Base-by-base conservation (phyloP, 2,888 invertebrate genomes). In the Troides oblongomaculatus region DNA sequence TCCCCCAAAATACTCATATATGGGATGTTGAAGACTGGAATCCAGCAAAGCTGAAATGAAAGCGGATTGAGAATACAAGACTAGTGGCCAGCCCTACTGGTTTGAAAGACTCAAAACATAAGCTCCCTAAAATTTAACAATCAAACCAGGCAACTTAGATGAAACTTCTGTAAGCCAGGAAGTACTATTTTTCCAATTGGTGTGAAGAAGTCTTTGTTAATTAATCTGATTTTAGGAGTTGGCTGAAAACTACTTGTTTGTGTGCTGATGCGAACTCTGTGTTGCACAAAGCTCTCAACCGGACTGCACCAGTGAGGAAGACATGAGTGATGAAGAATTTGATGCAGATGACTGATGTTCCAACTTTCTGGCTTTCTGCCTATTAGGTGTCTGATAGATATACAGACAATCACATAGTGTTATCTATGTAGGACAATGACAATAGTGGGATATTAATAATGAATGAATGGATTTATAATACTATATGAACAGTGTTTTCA, bases 261-360 rank as follows among this genome's bases (percentile, higher is more conserved):
- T 94, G 12, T 99, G 99, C 80, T 92, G 94, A 75, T 99, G 99
- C 85, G 90, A 94, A 10, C 97, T 96, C 78, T 99, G 99, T 86
- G 84, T 93, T 67, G 83, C 92, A 0, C 95, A 98, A 84, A 93
- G 94, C 0, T 93, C 94, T 12, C 96, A 98, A 78, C 95, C 96
- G 0, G 97, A 98, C 82, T 94, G 95, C 72, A 97, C 97, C 14
- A 97, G 97, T 74, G 97, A 97, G 73, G 97, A 97, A 75, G 96
- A 95, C n/a, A 94, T 94, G 82, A 92, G 93, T 61, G 93, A 94
- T 3, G 93, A 93, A 10, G 93, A 93, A 1, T 78, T 84, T 1
- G 88, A 92, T 60, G 84, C 84, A 73, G 90, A 92, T 72, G 92
- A 93, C 87, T 93, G 93, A 93, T 93, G 93, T 77, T 86, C 92